Evolutionary conservation across 2,888 invertebrate genomes (phyloP), one percentile per base, ranked within the genome.

Genomic region (Leptinotarsa juncta): DNA sequence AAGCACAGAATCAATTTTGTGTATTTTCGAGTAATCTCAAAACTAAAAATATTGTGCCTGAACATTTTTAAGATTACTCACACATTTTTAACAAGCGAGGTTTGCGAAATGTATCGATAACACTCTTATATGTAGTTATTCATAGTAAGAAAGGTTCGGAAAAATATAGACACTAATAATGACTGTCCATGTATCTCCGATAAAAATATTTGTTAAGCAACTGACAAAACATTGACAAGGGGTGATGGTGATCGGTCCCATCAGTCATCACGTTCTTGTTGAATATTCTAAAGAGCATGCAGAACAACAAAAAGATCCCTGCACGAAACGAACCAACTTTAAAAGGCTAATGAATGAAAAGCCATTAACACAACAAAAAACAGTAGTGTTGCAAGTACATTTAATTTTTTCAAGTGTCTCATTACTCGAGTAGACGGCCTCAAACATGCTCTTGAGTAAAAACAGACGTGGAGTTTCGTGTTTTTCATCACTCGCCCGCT

Each of bases 401-500:
- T 75, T 75, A 77, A 78, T 78, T 78, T 75, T 74, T 78, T 76
- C 72, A 71, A 79, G 77, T 76, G 77, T 70, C 73, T 76, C 76
- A 71, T 79, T 76, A 73, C 71, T 73, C 32, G 72, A 60, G 70
- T 71, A 67, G 67, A 70, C 62, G 55, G 18, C 74, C 49, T 69
- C n/a, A 60, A 74, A 71, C 55, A 75, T 70, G 72, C 75, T 55
- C 76, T 76, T 73, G 76, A 78, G 73, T 71, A 49, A 74, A 77
- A 75, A 77, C 77, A 77, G 77, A 76, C 75, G 71, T 67, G 60
- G 67, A 74, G 78, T 68, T 74, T 75, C 74, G 71, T 79, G 78
- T 80, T 77, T 80, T 76, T 79, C 79, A 78, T 77, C 79, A 78
- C 77, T 65, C 53, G 76, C 72, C 69, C 73, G 78, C 75, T 77